Evolutionary conservation across 2,113 vertebrate genomes (phyloP).

Genomic region (Pristiophorus japonicus): DNA sequence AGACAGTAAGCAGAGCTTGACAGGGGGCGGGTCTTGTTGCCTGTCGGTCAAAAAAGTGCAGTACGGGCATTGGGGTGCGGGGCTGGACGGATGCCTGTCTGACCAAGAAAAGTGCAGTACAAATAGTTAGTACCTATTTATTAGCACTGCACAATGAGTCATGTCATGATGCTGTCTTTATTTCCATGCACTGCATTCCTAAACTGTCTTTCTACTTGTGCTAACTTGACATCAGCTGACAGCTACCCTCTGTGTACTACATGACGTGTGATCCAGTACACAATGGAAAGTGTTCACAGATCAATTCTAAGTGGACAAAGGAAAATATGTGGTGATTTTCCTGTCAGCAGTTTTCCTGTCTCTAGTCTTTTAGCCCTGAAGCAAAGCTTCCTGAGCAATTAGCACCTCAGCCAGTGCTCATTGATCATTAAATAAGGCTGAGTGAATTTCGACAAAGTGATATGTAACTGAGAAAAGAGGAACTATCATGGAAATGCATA

Average conservation of each 20-base stretch:
- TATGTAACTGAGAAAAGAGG: neutral
- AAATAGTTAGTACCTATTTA: too few species aligned
- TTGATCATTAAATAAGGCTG: neutral
- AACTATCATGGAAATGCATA: neutral
- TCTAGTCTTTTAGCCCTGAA: neutral
- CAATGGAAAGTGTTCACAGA: slow-evolving; percentile 31
- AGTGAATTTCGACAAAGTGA: slow-evolving; percentile 16
- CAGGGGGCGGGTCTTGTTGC: too few species aligned
- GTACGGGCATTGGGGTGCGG: too few species aligned
- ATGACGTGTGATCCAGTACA: neutral
- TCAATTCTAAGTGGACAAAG: slow-evolving; percentile 8
- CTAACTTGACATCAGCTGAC: slow-evolving; percentile 25
- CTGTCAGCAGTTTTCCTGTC: neutral
- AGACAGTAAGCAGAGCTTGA: too few species aligned
- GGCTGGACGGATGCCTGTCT: too few species aligned
- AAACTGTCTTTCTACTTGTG: slow-evolving; percentile 1
- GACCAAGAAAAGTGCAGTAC: too few species aligned
- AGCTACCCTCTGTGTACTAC: neutral
- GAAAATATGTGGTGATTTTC: slow-evolving; percentile 27
- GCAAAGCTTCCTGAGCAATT: slow-evolving; percentile 20
- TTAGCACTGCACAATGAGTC: neutral
- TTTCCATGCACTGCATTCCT: neutral
- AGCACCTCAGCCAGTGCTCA: neutral
- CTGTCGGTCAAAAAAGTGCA: too few species aligned
- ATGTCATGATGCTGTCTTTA: neutral